Conservation (phyloP, 2,113 vertebrate species). For the Opisthocomus hoazin region DNA sequence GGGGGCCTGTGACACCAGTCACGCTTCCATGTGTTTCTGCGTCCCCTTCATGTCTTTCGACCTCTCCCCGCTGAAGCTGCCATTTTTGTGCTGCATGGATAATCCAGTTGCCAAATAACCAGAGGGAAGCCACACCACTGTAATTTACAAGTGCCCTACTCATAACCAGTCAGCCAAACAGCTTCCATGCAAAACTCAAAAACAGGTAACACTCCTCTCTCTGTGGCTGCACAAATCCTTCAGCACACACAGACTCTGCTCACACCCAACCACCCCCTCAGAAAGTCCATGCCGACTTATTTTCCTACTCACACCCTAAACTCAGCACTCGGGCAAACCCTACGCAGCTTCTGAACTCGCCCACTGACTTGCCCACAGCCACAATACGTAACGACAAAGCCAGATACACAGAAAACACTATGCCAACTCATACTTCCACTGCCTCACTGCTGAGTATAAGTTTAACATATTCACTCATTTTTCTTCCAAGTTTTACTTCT, state of each 20-base stretch:
- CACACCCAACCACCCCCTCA: constrained; percentile 65
- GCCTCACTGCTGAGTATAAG: not conserved
- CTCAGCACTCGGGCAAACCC: constrained; percentile 9
- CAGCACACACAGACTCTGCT: constrained; percentile 14
- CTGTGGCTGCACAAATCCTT: constrained; percentile 43
- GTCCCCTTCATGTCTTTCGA: not conserved
- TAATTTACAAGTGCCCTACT: constrained; percentile 29
- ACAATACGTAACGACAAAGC: not conserved
- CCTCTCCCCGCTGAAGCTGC: not conserved
- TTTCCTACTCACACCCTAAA: constrained; percentile 59
- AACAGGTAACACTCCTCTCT: constrained; percentile 36
- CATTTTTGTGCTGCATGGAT: not conserved
- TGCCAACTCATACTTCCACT: not conserved
- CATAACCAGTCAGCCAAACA: constrained; percentile 24
- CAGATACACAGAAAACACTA: not conserved
- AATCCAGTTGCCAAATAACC: constrained; percentile 24
- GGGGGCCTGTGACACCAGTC: not conserved
- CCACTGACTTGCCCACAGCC: constrained; percentile 32
- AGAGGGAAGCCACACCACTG: constrained; percentile 16
- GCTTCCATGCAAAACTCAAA: constrained; percentile 33
- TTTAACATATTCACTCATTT: accelerated
- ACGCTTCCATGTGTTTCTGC: accelerated
- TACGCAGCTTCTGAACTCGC: not conserved
- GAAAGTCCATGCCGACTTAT: constrained; percentile 29
- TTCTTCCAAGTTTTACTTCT: not conserved